Evolutionary conservation across 2,888 invertebrate genomes (phyloP).

Genomic region (Dorcus hopei): DNA sequence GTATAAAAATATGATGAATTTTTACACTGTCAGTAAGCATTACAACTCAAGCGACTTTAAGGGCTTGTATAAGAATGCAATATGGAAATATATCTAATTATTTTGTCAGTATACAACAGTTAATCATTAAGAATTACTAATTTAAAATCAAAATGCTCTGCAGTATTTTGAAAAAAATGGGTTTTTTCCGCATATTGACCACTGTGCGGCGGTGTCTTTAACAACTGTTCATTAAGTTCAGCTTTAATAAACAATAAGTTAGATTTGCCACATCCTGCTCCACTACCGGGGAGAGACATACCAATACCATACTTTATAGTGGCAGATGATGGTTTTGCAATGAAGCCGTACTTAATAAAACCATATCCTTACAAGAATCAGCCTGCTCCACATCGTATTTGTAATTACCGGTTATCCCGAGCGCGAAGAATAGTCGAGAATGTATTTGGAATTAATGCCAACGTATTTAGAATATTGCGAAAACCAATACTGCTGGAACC

Average conservation of each 20-base stretch:
- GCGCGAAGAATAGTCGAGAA: no score
- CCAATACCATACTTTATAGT: constrained; percentile 2
- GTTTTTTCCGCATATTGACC: no score
- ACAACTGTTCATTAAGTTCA: neutral
- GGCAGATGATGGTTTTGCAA: neutral
- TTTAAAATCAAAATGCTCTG: no score
- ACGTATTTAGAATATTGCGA: constrained; percentile 1
- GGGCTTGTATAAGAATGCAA: no score
- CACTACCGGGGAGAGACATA: constrained; percentile 2
- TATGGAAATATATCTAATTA: no score
- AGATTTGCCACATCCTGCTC: neutral
- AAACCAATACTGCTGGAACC: constrained; percentile 3
- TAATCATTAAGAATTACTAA: no score
- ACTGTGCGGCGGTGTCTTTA: neutral
- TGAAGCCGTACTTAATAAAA: constrained; percentile 11
- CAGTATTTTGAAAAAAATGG: no score
- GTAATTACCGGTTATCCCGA: constrained; percentile 1
- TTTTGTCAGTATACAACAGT: no score
- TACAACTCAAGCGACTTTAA: no score
- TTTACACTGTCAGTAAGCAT: no score
- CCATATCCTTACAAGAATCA: constrained; percentile 12
- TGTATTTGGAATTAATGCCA: neutral
- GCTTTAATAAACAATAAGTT: neutral
- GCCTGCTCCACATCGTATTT: no score
- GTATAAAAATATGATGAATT: no score